Evolutionary conservation across 2,113 vertebrate species (phyloP).

Genomic region (Falco punctatus): DNA sequence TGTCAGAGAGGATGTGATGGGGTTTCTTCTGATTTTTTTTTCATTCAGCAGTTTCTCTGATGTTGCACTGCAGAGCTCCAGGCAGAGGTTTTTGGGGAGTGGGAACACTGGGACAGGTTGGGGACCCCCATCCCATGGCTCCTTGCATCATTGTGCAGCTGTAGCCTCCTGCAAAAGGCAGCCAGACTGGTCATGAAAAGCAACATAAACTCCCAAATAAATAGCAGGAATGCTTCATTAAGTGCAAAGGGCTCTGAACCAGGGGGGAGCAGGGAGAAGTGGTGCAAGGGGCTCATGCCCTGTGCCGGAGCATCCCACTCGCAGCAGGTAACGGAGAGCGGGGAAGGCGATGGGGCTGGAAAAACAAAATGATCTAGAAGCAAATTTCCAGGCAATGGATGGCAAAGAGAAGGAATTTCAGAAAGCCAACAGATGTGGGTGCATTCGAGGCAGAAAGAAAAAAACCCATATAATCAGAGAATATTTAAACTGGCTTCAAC

Average conservation of each 20-base stretch:
- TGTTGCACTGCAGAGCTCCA: background rate
- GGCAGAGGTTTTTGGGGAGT: background rate
- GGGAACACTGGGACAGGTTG: fast-evolving
- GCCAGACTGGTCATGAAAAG: background rate
- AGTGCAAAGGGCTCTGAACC: fast-evolving
- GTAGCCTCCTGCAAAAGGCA: background rate
- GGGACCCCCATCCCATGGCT: background rate
- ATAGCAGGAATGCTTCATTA: background rate
- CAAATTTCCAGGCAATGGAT: background rate
- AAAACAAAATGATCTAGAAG: background rate
- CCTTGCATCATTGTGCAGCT: background rate
- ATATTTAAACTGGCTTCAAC: background rate
- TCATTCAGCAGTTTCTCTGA: background rate
- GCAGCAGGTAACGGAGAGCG: fast-evolving
- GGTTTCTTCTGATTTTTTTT: background rate
- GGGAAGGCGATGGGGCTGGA: background rate
- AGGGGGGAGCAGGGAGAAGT: background rate
- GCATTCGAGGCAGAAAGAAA: background rate
- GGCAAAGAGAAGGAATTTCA: background rate
- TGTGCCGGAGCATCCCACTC: background rate
- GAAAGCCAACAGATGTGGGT: background rate
- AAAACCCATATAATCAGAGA: background rate
- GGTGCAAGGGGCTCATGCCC: background rate
- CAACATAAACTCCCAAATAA: background rate
- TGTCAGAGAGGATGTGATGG: fast-evolving